phyloP scores from a whole-genome alignment of 2,888 invertebrate species.

The Miltochrista miniata region DNA sequence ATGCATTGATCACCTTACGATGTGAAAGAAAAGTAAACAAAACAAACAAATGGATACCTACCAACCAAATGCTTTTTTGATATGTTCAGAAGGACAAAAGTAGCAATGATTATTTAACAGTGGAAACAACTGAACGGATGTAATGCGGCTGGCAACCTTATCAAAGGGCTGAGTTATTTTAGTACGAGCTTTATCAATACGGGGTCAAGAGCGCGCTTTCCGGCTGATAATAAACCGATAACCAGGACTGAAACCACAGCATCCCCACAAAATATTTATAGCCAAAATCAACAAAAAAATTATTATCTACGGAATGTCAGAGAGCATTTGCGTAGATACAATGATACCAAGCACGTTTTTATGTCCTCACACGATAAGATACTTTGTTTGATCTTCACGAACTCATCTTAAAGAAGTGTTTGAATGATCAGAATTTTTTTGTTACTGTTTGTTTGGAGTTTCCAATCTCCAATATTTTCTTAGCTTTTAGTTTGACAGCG shows the following conservation, averaged over 20 bases:
- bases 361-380: conserved; percentile 57
- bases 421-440: conserved; percentile 50
- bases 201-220: conserved; percentile 81
- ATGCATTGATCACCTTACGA: too few species aligned
- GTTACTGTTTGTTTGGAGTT: conserved; percentile 49
- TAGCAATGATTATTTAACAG: conserved; percentile 1
- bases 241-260: conserved; percentile 61
- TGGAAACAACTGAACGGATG: conserved; percentile 24
- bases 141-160: conserved; percentile 35
- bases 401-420: conserved; percentile 25
- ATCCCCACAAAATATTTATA: conserved; percentile 64
- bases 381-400: conserved; percentile 42
- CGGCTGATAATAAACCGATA: conserved; percentile 65
- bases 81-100: not conserved
- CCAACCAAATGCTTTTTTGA: too few species aligned
- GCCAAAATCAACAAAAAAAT: conserved; percentile 43
- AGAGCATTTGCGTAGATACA: conserved; percentile 38
- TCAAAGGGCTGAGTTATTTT: conserved; percentile 53
- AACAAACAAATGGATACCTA: too few species aligned
- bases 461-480: conserved; percentile 68
- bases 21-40: too few species aligned
- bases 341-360: conserved; percentile 44
- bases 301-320: conserved; percentile 28
- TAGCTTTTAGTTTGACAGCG: conserved; percentile 68
- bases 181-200: conserved; percentile 60